Evolutionary conservation across 2,888 invertebrate species (phyloP).

Genomic region (Morpho deidamia): DNA sequence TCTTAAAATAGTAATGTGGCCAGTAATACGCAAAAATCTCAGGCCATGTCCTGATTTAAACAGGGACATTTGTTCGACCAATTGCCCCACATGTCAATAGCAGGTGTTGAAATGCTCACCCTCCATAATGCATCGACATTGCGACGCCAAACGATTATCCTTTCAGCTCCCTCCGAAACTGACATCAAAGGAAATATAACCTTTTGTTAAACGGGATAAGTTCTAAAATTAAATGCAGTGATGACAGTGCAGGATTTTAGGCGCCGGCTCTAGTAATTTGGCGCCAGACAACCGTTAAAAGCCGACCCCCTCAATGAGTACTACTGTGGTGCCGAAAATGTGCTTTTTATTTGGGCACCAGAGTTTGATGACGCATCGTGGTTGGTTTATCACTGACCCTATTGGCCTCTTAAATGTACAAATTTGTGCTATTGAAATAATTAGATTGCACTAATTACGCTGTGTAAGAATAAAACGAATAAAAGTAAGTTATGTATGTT

Average conservation of each 20-base stretch:
- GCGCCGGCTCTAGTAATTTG: constrained; percentile 49
- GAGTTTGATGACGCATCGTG: constrained; percentile 17
- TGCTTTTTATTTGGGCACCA: constrained; percentile 10
- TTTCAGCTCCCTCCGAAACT: constrained; percentile 1
- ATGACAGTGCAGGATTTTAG: constrained; percentile 28
- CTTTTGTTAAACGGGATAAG: constrained; percentile 15
- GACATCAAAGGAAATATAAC: constrained; percentile 15
- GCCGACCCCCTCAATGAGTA: constrained; percentile 24
- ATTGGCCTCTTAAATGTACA: constrained; percentile 3
- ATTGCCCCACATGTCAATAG: constrained; percentile 21
- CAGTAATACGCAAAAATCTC: background rate
- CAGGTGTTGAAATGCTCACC: constrained; percentile 22
- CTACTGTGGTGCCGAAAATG: constrained; percentile 23
- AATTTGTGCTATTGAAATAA: background rate
- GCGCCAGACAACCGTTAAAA: constrained; percentile 62
- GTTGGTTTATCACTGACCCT: constrained; percentile 11
- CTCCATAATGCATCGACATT: constrained; percentile 21
- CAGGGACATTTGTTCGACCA: constrained; percentile 8
- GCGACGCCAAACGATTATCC: constrained; percentile 21
- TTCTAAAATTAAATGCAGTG: constrained; percentile 16
- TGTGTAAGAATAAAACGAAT: too few species aligned
- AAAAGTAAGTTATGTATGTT: too few species aligned
- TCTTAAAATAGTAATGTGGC: too few species aligned
- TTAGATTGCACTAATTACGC: too few species aligned
- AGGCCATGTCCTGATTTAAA: constrained; percentile 1